Evolutionary conservation across 1,140 invertebrate genomes (phyloP).

Genomic region (Delia radicum): DNA sequence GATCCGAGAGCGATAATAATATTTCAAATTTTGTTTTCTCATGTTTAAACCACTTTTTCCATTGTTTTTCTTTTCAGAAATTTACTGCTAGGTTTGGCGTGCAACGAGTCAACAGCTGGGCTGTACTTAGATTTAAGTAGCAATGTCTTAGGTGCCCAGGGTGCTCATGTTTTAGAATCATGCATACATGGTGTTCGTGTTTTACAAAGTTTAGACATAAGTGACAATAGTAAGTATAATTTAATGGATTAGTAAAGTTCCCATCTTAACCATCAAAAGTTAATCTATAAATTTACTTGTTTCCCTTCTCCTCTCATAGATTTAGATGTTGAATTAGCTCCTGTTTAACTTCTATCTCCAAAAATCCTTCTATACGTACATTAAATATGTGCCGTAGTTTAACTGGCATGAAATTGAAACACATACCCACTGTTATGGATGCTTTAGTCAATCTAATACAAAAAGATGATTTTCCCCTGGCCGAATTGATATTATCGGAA

Average conservation of each 20-base stretch:
- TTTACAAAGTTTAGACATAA: conserved; percentile 84
- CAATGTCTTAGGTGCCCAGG: conserved; percentile 79
- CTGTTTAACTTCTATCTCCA: conserved; percentile 83
- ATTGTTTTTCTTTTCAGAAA: conserved; percentile 64
- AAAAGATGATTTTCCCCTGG: conserved; percentile 78
- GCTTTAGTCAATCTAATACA: conserved; percentile 79
- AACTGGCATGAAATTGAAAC: conserved; percentile 76
- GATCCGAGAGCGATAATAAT: no score
- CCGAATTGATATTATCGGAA: conserved; percentile 78
- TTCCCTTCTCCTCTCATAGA: conserved; percentile 60
- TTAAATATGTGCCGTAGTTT: conserved; percentile 73
- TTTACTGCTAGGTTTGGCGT: conserved; percentile 84
- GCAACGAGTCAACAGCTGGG: conserved; percentile 86
- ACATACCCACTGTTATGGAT: conserved; percentile 78
- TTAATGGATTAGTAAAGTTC: not conserved
- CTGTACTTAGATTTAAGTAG: conserved; percentile 85
- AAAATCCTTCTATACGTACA: conserved; percentile 87
- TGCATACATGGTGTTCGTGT: conserved; percentile 89
- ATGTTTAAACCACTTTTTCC: no score
- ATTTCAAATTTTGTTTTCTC: no score
- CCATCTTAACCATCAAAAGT: conserved; percentile 24
- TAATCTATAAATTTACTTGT: no score
- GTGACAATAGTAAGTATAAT: conserved; percentile 81
- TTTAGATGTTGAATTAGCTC: conserved; percentile 86
- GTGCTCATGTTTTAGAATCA: conserved; percentile 87